Evolutionary conservation across 2,888 invertebrate genomes (phyloP).

Genomic region (Notodonta dromedarius): DNA sequence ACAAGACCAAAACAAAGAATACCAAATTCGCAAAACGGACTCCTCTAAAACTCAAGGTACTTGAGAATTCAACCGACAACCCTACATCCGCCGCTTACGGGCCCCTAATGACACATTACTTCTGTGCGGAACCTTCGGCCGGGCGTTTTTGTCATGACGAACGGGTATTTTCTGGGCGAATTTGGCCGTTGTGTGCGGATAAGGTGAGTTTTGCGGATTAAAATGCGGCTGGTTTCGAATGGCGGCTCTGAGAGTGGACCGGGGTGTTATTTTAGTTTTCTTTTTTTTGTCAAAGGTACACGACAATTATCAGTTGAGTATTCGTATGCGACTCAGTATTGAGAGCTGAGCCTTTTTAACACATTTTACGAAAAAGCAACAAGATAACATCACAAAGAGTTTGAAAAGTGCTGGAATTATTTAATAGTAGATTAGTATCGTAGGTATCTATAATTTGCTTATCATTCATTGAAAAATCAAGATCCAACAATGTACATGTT

Average conservation of each 20-base stretch:
- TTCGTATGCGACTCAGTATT: too few relatives aligned
- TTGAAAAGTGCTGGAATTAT: too few relatives aligned
- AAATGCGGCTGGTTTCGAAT: conserved; percentile 33
- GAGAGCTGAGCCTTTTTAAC: too few relatives aligned
- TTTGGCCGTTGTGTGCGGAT: conserved; percentile 35
- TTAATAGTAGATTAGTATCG: too few relatives aligned
- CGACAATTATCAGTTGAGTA: neutral
- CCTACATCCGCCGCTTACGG: conserved; percentile 34
- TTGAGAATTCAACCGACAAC: conserved; percentile 30
- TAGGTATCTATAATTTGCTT: too few relatives aligned
- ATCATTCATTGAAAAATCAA: too few relatives aligned
- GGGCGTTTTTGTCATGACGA: conserved; percentile 50
- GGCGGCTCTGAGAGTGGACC: conserved; percentile 15
- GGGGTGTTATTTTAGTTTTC: conserved; percentile 14
- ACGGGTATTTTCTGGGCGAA: conserved; percentile 43
- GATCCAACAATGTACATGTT: too few relatives aligned
- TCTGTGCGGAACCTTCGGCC: conserved; percentile 45
- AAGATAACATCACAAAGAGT: too few relatives aligned
- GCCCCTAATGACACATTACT: conserved; percentile 47
- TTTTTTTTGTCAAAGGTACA: conserved; percentile 7
- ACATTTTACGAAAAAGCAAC: too few relatives aligned
- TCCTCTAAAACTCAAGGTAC: neutral
- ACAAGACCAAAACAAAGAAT: neutral
- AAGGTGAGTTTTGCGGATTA: conserved; percentile 43
- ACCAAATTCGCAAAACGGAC: neutral